Base-by-base conservation (phyloP, 2,113 vertebrate genomes). In the Egretta garzetta region DNA sequence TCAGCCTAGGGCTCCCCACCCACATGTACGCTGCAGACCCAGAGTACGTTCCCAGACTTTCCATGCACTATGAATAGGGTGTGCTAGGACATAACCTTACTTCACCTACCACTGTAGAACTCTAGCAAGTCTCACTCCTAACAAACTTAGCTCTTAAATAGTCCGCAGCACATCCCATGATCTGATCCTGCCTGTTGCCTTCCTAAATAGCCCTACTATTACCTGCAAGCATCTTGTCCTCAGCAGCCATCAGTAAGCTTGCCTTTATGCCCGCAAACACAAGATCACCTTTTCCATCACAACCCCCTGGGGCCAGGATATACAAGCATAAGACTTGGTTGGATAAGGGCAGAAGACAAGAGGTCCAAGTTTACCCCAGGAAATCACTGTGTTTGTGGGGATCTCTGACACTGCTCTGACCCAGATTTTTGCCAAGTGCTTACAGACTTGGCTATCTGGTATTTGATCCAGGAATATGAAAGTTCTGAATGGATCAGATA, bases 61-160 rank as follows among this genome's bases (percentile, higher is more conserved):
- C 55, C 43, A 41, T 5, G 8, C 9, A 22, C 0, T 2, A 32
- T 5, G 26, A 12, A 6, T 4, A 60, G 27, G 32, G 23, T n/a
- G 8, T 59, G 22, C 32, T 41, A 71, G 50, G 30, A 13, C n/a
- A 53, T n/a, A 66, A 50, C 56, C 35, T 66, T 37, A 41, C 35
- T 53, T 55, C 22, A 60, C 5, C 30, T 49, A 10, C 28, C 23
- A 33, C 37, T 32, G 19, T 8, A 50, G 45, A 55, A 8, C 33
- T 53, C 30, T 37, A 43, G 26, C 22, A 59, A 71, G 56, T 27
- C 62, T 71, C 47, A 4, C 30, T 53, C 30, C 62, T 37, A 37
- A 41, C 8, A 80, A 37, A 41, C 33, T 28, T 32, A 27, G 30
- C 14, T 75, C 75, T 70, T 37, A 60, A 81, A 64, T 17, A 39